These are phyloP conservation scores for Phyllostomus hastatus DNA, from an alignment of 2,113 vertebrate genomes.

Conservation along the genomic window DNA sequence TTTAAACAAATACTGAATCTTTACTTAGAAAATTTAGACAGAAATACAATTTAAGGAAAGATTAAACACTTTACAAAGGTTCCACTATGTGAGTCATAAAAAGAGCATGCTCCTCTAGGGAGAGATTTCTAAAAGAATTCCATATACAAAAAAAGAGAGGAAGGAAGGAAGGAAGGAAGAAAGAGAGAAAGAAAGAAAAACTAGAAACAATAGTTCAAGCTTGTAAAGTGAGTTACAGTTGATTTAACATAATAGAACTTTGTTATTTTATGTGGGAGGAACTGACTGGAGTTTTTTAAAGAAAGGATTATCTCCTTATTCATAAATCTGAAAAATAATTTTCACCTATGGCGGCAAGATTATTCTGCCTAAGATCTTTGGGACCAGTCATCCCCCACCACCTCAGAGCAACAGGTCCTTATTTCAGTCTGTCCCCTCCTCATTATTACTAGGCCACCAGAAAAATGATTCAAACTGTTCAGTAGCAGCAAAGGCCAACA, in stretches of 20 bases:
- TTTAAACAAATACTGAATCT: constrained; percentile 12
- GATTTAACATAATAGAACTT: constrained; percentile 27
- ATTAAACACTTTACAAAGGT: constrained; percentile 14
- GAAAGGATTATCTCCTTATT: neutral
- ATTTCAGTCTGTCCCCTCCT: neutral
- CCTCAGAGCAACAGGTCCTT: neutral
- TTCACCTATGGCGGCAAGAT: neutral
- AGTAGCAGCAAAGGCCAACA: neutral
- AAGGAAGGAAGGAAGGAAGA: neutral
- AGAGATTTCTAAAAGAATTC: constrained; percentile 22
- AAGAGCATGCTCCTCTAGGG: neutral
- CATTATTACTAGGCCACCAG: neutral
- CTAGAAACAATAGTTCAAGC: constrained; percentile 32
- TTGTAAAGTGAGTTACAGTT: constrained; percentile 38
- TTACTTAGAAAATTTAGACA: constrained; percentile 39
- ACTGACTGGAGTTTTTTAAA: neutral
- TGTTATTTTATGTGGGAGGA: neutral
- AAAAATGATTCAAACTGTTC: neutral
- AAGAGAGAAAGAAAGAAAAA: neutral
- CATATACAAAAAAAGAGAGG: neutral
- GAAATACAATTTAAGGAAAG: constrained; percentile 32
- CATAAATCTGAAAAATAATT: constrained; percentile 27
- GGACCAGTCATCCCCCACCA: neutral
- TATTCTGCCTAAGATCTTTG: neutral
- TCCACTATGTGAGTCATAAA: constrained; percentile 23